Evolutionary conservation across 30 jellyfish, hydroid and myxozoan species (phyloP).

Genomic region (Morbakka virulenta): DNA sequence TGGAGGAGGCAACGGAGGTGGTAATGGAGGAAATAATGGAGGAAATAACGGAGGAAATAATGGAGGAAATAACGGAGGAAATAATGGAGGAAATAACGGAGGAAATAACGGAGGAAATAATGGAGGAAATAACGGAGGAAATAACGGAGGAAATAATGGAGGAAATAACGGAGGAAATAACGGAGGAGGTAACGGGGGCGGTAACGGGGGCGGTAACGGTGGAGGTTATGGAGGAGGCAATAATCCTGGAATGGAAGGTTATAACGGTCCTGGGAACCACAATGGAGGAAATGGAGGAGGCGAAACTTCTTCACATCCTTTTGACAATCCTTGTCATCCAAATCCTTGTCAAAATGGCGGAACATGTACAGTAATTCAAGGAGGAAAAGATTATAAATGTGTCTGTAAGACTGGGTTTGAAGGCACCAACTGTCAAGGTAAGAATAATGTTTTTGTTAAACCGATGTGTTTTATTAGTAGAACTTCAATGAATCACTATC

Average conservation of each 20-base stretch:
- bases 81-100: not conserved
- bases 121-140: not conserved
- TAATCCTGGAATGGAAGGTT: not conserved
- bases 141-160: not conserved
- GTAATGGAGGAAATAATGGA: too few species aligned
- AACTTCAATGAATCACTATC: too few species aligned
- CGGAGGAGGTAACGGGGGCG: not conserved
- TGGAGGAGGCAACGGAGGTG: too few species aligned
- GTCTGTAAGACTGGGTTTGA: slow-evolving; percentile 74
- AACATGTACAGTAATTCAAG: slow-evolving; percentile 51
- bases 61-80: not conserved
- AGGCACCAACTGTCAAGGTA: slow-evolving; percentile 93
- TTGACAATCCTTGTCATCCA: slow-evolving; percentile 86
- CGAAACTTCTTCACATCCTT: slow-evolving; percentile 1
- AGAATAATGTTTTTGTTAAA: not conserved
- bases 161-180: not conserved
- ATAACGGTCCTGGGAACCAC: not conserved
- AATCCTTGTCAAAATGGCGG: slow-evolving; percentile 98
- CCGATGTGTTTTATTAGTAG: not conserved
- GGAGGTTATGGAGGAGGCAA: not conserved
- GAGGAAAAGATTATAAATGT: slow-evolving; percentile 68
- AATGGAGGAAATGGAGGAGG: slow-evolving; percentile 6
- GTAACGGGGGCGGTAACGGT: not conserved
- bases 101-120: not conserved
- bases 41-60: too few species aligned